Base-by-base conservation (phyloP, 2,797 vertebrate species). In the Parambassis ranga region DNA sequence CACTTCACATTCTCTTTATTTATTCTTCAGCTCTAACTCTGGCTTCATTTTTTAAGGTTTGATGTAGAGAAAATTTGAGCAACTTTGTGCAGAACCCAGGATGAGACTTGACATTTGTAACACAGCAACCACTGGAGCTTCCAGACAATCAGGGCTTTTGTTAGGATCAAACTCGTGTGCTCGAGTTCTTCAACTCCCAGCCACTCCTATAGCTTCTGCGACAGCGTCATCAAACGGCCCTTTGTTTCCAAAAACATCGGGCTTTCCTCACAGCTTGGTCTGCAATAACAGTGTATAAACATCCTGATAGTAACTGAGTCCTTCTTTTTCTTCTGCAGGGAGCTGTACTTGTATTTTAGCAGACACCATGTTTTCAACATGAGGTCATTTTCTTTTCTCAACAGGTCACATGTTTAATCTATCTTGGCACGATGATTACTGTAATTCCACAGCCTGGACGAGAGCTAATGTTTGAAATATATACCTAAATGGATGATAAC, bases 171-270 rank as follows among this genome's bases (percentile, higher is more conserved):
- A 60, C 41, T 36, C 36, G 14, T 26, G 35, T 1, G 2, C 33
- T 60, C 39, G 24, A 44, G 48, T 6, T 46, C n/a, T 39, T 36
- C 1, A 14, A 14, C 3, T 16, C 31, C 19, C 28, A 49, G 22
- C 51, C 35, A 14, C 26, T 57, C 59, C 28, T 33, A n/a, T n/a
- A 6, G 0, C 56, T 31, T 57, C 51, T 56, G 24, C 55, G 33
- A 51, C 27, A 14, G 22, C 1, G 0, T 43, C 43, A 31, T 69
- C 38, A 81, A 82, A 63, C 2, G 1, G 14, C 5, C 42, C 58
- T 77, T 81, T 85, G 72, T 83, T 51, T 46, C 19, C 32, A 15
- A 11, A 32, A 42, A 37, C 28, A 46, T 49, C 41, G 20, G 30
- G 31, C 30, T 48, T 48, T 70, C 43, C 19, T 28, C 32, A n/a